Percentiles rank a stretch among this genome's conserved stretches.
These are phyloP conservation scores for Anser brachyrhynchus DNA, from an alignment of 2,113 vertebrate genomes.

Conservation along the genomic window DNA sequence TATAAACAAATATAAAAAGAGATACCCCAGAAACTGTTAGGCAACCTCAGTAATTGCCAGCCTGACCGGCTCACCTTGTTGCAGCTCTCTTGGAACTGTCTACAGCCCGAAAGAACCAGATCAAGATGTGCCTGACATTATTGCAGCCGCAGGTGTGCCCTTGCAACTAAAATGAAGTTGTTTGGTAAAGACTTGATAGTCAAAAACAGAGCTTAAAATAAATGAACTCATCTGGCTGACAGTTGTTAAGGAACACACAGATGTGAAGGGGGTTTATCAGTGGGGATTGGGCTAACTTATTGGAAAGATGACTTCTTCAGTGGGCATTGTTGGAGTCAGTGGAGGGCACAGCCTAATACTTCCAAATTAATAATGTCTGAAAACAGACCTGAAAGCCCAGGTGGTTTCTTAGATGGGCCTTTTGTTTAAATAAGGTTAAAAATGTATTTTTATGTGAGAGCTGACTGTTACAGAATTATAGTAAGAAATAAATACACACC, in stretches of 20 bases:
- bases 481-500: background rate
- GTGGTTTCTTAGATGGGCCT: constrained; percentile 5
- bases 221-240: constrained; percentile 10
- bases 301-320: constrained; percentile 29
- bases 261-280: constrained; percentile 35
- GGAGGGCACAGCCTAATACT: constrained; percentile 21
- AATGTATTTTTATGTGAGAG: background rate
- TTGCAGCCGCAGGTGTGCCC: background rate
- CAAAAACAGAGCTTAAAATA: background rate
- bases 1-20: background rate
- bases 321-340: background rate
- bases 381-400: constrained; percentile 6
- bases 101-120: background rate
- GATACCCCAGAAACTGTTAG: background rate
- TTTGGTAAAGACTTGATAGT: background rate
- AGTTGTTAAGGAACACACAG: background rate
- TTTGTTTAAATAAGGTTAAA: constrained; percentile 32
- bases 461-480: background rate
- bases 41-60: background rate
- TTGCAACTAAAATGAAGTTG: background rate
- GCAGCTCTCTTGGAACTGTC: background rate
- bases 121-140: background rate
- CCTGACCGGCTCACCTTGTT: fast-evolving
- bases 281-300: constrained; percentile 41
- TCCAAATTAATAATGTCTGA: constrained; percentile 50